These are phyloP conservation scores for Parelbella ahira DNA, from an alignment of 2,888 invertebrate species.

Conservation along the genomic window DNA sequence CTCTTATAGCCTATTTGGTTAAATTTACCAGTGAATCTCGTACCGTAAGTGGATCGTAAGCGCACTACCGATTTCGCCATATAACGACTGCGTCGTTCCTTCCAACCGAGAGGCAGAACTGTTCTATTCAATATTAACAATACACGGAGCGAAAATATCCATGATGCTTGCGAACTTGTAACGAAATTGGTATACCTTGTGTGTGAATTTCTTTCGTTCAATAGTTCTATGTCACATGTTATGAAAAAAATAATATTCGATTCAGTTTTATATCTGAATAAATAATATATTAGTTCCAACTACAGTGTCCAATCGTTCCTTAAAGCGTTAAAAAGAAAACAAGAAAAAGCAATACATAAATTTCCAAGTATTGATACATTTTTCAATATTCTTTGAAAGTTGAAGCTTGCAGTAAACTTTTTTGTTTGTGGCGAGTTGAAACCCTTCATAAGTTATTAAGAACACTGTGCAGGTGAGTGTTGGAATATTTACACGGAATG, in stretches of 20 bases:
- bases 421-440: constrained; percentile 11
- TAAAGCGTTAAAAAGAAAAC: constrained; percentile 8
- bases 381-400: constrained; percentile 10
- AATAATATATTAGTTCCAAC: too few species aligned
- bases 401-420: constrained; percentile 5
- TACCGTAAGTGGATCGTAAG: constrained; percentile 37
- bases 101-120: constrained; percentile 22
- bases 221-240: too few species aligned
- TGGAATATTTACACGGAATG: constrained; percentile 5
- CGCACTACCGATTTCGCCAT: constrained; percentile 34
- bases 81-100: constrained; percentile 28
- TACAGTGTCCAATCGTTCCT: too few species aligned
- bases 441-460: constrained; percentile 12
- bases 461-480: constrained; percentile 1
- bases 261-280: too few species aligned
- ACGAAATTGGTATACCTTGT: constrained; percentile 7
- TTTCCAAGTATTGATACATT: constrained; percentile 12
- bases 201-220: too few species aligned
- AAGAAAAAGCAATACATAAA: constrained; percentile 17
- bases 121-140: constrained; percentile 26
- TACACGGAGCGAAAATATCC: constrained; percentile 26
- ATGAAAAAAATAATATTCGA: too few species aligned
- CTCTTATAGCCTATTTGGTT: constrained; percentile 62
- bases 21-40: constrained; percentile 56
- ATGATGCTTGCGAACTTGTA: constrained; percentile 18